These are phyloP conservation scores for Athene cunicularia DNA, from an alignment of 2,113 vertebrate species.

Conservation along the genomic window DNA sequence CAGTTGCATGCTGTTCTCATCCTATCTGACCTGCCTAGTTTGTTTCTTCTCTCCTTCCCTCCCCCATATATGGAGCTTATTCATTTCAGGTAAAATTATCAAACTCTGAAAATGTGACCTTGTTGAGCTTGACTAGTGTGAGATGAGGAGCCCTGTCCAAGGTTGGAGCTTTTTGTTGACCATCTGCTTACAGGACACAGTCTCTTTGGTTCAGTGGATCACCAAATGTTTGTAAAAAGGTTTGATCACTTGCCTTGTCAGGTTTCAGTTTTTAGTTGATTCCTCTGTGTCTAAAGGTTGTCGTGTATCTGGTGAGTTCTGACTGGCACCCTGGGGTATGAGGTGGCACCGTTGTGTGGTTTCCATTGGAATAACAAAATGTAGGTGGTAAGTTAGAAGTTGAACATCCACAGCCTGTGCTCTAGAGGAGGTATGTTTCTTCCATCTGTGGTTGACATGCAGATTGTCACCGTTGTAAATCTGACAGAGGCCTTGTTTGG, in stretches of 20 bases:
- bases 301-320: neutral
- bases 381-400: neutral
- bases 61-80: accelerated
- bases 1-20: neutral
- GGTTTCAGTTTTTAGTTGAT: neutral
- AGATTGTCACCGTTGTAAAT: neutral
- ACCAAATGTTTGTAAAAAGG: neutral
- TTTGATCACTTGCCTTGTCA: neutral
- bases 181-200: neutral
- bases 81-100: neutral
- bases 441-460: neutral
- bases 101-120: neutral
- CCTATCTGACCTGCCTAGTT: neutral
- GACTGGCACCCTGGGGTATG: accelerated
- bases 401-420: neutral
- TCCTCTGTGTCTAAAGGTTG: neutral
- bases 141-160: neutral
- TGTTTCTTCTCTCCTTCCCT: neutral
- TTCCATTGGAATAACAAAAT: neutral
- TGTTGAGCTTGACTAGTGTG: neutral
- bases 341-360: neutral
- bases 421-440: neutral
- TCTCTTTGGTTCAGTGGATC: neutral
- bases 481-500: neutral
- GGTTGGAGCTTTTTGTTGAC: neutral